Evolutionary conservation across 2,797 vertebrate genomes (phyloP).

Genomic region (Ptychobarbus kaznakovi): DNA sequence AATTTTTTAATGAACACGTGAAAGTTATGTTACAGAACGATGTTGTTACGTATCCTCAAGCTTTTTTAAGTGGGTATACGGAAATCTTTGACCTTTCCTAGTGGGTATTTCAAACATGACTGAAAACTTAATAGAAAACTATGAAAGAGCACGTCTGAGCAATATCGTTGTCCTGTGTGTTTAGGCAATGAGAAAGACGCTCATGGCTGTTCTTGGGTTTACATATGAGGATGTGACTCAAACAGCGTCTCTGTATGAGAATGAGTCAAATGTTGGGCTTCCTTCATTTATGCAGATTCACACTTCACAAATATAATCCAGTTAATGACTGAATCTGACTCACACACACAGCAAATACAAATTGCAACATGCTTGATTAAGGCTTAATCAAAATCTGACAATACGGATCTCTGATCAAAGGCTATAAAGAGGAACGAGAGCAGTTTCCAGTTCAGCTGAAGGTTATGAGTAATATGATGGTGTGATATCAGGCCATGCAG

Average conservation of each 20-base stretch:
- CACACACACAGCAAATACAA: neutral
- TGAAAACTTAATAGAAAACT: neutral
- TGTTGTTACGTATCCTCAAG: too few species aligned
- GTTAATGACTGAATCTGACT: neutral
- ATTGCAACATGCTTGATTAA: neutral
- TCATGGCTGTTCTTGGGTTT: neutral
- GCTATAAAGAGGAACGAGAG: neutral
- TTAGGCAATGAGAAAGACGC: conserved; percentile 15
- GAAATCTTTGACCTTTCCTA: too few species aligned
- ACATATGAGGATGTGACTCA: conserved; percentile 37
- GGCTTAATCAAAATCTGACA: neutral
- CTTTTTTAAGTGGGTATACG: too few species aligned
- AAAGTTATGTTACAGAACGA: too few species aligned
- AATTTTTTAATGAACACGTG: too few species aligned
- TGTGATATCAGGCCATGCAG: conserved; percentile 11
- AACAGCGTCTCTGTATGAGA: neutral
- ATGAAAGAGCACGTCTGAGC: neutral
- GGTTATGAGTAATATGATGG: conserved; percentile 14
- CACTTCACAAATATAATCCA: neutral
- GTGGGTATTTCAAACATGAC: too few species aligned
- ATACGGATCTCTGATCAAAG: conserved; percentile 14
- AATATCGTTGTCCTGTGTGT: neutral
- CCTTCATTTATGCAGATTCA: neutral
- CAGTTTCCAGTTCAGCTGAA: neutral
- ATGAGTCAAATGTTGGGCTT: conserved; percentile 8